Conservation (phyloP, 2,888 invertebrate genomes). For the Aphodius granarius region DNA sequence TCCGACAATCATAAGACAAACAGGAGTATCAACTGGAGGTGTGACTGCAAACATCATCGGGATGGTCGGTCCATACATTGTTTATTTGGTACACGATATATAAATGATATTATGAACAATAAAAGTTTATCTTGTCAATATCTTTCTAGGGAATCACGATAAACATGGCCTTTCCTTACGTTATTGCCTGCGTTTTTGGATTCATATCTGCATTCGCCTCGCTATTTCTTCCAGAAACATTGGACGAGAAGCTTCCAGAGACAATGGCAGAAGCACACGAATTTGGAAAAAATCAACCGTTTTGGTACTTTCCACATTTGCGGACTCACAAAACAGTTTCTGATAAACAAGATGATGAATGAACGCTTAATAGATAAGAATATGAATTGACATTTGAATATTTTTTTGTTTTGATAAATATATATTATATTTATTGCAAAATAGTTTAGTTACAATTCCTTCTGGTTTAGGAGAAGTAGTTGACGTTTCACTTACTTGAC, state of each 20-base stretch:
- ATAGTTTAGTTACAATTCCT: too few relatives aligned
- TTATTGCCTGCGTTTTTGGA: slow-evolving; percentile 13
- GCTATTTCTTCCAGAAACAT: slow-evolving; percentile 26
- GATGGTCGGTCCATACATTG: slow-evolving; percentile 40
- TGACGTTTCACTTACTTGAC: too few relatives aligned
- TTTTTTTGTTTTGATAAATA: too few relatives aligned
- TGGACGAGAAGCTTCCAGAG: slow-evolving; percentile 24
- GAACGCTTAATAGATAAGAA: background rate
- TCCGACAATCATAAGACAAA: slow-evolving; percentile 67
- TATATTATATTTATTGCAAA: too few relatives aligned
- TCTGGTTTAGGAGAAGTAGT: too few relatives aligned
- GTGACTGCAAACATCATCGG: slow-evolving; percentile 60
- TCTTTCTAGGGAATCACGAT: slow-evolving; percentile 29
- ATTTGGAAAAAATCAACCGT: slow-evolving; percentile 13
- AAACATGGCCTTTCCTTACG: slow-evolving; percentile 30
- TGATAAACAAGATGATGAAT: background rate
- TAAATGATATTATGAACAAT: background rate
- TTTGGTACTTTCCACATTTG: slow-evolving; percentile 16
- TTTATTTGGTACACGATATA: slow-evolving; percentile 19
- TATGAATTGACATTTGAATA: background rate
- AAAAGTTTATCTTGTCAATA: background rate
- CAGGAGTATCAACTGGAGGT: slow-evolving; percentile 63
- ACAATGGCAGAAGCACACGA: slow-evolving; percentile 22
- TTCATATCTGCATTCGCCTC: slow-evolving; percentile 6
- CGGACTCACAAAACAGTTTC: background rate